Evolutionary conservation across 2,888 invertebrate species (phyloP), one percentile per base, ranked within the genome.

Genomic region (Tricholauxania praeusta): DNA sequence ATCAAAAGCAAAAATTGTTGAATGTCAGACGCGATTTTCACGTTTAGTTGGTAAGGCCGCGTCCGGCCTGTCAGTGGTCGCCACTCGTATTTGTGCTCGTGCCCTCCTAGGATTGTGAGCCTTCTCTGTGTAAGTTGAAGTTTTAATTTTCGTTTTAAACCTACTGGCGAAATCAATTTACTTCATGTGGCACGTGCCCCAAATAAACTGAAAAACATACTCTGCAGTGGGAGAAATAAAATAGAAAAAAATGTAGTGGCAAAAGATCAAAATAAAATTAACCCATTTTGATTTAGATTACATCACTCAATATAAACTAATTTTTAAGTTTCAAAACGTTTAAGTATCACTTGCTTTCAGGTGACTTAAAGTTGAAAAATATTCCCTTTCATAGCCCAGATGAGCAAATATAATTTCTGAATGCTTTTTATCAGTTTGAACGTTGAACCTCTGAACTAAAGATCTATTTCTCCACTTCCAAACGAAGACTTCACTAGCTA

Each of bases 111-210:
- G 22, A 62, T 17, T 19, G 62, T 59, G 51, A 51, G 71, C 68
- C 55, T 57, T 39, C 73, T 74, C 76, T 48, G 79, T 78, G 78
- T 78, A 79, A 75, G 59, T 62, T 60, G 62, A 73, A 80, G 79
- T 83, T 80, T 82, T 82, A 82, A 80, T 83, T 82, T 81, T 39
- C 78, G 78, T 80, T 80, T 84, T 85, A 84, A 84, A 85, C 85
- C 85, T 84, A 85, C 85, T 85, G 85, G 84, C 85, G 80, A 85
- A 85, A 85, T 85, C 86, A 85, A 85, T 86, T 86, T 85, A 82
- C 80, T 83, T 86, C 86, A 85, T 86, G 86, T 85, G 85, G 85
- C 85, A 86, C 85, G 86, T 86, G 85, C 85, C 82, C 84, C 80
- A 84, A 83, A 85, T 84, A 82, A 70, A 73, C 66, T 39, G 39